Percentiles rank a stretch among this genome's conserved stretches.
phyloP scores from a whole-genome alignment of 2,797 vertebrate genomes.

The Petrocephalus schoutedeni region DNA sequence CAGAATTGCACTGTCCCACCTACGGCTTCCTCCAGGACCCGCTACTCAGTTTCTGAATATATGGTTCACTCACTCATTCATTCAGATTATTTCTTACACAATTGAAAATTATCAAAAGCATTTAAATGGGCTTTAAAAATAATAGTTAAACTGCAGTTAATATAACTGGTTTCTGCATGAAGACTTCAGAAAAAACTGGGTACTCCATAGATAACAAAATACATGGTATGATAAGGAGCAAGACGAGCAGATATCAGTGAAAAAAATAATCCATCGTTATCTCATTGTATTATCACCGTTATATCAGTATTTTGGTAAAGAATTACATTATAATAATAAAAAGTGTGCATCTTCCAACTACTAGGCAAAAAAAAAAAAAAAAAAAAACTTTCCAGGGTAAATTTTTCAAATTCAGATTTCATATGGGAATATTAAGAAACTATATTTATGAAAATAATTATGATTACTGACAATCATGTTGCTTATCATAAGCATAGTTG shows the following conservation, averaged over 20 bases:
- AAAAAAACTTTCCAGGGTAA: neutral
- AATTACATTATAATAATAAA: neutral
- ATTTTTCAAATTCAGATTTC: neutral
- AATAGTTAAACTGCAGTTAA: neutral
- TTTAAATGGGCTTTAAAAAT: neutral
- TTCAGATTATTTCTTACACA: neutral
- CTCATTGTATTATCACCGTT: neutral
- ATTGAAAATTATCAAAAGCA: neutral
- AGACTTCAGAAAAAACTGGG: neutral
- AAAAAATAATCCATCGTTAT: neutral
- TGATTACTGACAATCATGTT: neutral
- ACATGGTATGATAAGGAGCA: neutral
- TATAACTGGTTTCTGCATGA: neutral
- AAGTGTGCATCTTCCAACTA: neutral
- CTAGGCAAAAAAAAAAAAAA: neutral
- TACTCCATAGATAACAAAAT: neutral
- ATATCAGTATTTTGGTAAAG: neutral
- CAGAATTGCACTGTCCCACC: neutral
- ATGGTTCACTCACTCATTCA: neutral
- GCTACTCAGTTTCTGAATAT: conserved; percentile 12
- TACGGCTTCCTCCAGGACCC: neutral
- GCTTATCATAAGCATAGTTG: neutral
- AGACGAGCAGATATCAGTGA: neutral
- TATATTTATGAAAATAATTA: neutral
- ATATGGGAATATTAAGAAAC: neutral